Evolutionary conservation across 1,140 invertebrate species (phyloP).

Genomic region (Leptinotarsa undecemlineata): DNA sequence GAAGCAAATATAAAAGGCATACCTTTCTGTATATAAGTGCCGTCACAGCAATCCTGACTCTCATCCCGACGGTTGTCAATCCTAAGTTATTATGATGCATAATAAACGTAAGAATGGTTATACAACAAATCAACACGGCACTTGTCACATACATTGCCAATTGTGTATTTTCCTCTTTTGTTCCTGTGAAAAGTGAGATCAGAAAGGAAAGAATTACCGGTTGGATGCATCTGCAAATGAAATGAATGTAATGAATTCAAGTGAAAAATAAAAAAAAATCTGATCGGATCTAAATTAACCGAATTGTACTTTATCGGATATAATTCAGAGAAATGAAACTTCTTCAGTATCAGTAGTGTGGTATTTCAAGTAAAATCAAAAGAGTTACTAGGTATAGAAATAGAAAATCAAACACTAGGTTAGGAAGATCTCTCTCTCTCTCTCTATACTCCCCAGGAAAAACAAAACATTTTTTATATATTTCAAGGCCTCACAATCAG

Average conservation of each 20-base stretch:
- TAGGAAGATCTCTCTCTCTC: too few species aligned
- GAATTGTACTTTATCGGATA: too few species aligned
- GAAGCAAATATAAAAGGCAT: conserved; percentile 23
- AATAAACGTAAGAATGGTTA: conserved; percentile 34
- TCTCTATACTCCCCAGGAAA: too few species aligned
- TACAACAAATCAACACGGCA: conserved; percentile 32
- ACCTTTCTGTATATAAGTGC: conserved; percentile 69
- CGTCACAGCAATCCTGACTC: conserved; percentile 62
- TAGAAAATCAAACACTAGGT: too few species aligned
- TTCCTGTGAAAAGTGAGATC: conserved; percentile 35
- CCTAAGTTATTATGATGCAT: conserved; percentile 54
- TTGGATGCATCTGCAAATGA: conserved; percentile 54
- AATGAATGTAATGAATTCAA: not conserved
- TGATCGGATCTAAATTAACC: too few species aligned
- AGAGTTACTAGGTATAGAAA: too few species aligned
- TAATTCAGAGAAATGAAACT: too few species aligned
- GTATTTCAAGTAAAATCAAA: too few species aligned
- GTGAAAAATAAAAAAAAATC: too few species aligned
- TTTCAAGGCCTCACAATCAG: too few species aligned
- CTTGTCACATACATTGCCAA: conserved; percentile 38
- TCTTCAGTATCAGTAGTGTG: too few species aligned
- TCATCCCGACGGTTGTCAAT: conserved; percentile 62
- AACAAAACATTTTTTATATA: too few species aligned
- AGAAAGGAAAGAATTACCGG: conserved; percentile 58
- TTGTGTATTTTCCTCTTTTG: conserved; percentile 26